phyloP scores from a whole-genome alignment of 2,888 invertebrate species.

The Tethea ocularis region DNA sequence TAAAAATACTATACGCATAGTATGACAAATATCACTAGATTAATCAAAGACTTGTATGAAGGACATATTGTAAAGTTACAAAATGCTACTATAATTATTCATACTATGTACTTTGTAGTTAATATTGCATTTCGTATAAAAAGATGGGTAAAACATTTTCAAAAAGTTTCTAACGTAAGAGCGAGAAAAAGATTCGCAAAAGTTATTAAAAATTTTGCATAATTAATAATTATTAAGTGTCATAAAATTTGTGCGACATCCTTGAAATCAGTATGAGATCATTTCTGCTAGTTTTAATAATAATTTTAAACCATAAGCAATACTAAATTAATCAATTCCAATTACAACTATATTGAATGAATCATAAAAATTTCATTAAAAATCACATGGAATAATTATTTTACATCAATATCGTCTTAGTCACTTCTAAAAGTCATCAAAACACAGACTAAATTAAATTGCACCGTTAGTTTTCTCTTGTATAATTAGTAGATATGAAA shows the following conservation, averaged over 20 bases:
- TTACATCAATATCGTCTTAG: constrained; percentile 14
- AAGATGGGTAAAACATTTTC: constrained; percentile 2
- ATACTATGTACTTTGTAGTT: constrained; percentile 4
- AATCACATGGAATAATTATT: constrained; percentile 1
- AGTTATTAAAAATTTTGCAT: not conserved
- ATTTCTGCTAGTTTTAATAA: not conserved
- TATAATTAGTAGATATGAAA: not conserved
- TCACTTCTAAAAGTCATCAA: not conserved
- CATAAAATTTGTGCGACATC: not conserved
- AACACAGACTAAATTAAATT: constrained; percentile 25
- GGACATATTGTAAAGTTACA: constrained; percentile 17
- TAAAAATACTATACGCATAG: constrained; percentile 59
- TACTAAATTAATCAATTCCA: constrained; percentile 1
- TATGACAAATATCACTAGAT: constrained; percentile 74
- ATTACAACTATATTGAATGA: not conserved
- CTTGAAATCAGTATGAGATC: constrained; percentile 13
- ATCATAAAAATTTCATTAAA: not conserved
- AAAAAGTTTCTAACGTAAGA: constrained; percentile 8
- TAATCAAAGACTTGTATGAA: constrained; percentile 57
- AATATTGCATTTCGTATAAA: constrained; percentile 16
- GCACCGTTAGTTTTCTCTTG: constrained; percentile 27
- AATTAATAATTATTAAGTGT: not conserved
- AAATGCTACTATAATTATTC: not conserved
- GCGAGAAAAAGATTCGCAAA: not conserved
- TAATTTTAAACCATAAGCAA: not conserved